A percentile compares a stretch with the other conserved stretches of the same genome.
These are phyloP conservation scores for Gonocerus acuteangulatus DNA, from an alignment of 2,888 invertebrate genomes.

Conservation along the genomic window DNA sequence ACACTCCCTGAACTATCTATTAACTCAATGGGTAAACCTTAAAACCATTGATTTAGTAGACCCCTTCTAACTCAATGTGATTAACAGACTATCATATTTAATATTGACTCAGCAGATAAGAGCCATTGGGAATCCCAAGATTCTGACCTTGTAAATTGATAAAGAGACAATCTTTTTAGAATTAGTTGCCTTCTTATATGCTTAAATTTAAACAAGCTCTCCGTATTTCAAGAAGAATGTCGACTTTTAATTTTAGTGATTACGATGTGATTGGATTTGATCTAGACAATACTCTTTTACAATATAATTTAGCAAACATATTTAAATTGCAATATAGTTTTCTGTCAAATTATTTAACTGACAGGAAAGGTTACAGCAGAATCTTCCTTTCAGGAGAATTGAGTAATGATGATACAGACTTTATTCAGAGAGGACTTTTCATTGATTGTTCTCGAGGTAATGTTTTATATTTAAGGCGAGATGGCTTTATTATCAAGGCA, in stretches of 20 bases:
- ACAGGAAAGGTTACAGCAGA: constrained; percentile 50
- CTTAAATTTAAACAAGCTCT: too few species aligned
- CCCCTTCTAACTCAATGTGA: too few species aligned
- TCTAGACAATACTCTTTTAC: constrained; percentile 63
- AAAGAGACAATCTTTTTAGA: too few species aligned
- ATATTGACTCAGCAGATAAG: too few species aligned
- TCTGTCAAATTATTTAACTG: constrained; percentile 54
- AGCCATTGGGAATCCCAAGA: too few species aligned
- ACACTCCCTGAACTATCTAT: too few species aligned
- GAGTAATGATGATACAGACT: constrained; percentile 50
- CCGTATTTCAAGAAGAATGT: not conserved
- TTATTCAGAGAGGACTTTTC: constrained; percentile 63
- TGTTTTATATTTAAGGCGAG: constrained; percentile 53
- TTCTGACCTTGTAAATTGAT: too few species aligned
- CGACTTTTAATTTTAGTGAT: constrained; percentile 41
- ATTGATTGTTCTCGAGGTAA: constrained; percentile 59
- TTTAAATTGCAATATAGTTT: constrained; percentile 54
- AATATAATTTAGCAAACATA: constrained; percentile 60
- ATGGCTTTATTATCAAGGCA: constrained; percentile 56
- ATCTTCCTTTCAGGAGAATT: constrained; percentile 48
- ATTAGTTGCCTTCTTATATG: too few species aligned
- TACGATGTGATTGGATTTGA: constrained; percentile 68
- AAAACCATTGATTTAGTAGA: too few species aligned
- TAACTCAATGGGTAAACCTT: too few species aligned
- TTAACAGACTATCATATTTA: too few species aligned